Evolutionary conservation across 2,888 invertebrate species (phyloP).

Genomic region (Drosophila sordidapex): DNA sequence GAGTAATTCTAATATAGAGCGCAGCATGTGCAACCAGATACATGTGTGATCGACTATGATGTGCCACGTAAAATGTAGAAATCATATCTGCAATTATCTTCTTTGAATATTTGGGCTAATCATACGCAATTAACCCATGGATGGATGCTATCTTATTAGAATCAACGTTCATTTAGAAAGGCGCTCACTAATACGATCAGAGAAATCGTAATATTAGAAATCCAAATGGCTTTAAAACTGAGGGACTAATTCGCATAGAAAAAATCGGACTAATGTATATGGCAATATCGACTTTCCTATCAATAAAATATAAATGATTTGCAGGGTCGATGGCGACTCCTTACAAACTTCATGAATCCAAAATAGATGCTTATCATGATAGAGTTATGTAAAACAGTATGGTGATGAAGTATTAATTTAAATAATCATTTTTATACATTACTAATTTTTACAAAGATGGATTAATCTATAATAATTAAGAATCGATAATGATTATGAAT

Average conservation of each 20-base stretch:
- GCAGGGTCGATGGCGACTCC: background rate
- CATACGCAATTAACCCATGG: too few species aligned
- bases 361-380: background rate
- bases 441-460: background rate
- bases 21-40: conserved; percentile 33
- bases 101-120: background rate
- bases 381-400: background rate
- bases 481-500: background rate
- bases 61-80: conserved; percentile 1
- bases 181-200: too few species aligned
- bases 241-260: background rate
- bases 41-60: background rate
- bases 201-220: background rate
- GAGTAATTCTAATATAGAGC: conserved; percentile 34
- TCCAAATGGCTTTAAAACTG: background rate
- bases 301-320: background rate
- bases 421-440: too few species aligned
- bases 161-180: too few species aligned
- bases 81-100: background rate
- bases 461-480: background rate
- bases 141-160: too few species aligned
- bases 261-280: background rate
- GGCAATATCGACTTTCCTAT: background rate
- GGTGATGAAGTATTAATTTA: background rate
- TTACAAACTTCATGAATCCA: background rate